Conservation (phyloP, 2,113 vertebrate species). For the Epinephelus fuscoguttatus region DNA sequence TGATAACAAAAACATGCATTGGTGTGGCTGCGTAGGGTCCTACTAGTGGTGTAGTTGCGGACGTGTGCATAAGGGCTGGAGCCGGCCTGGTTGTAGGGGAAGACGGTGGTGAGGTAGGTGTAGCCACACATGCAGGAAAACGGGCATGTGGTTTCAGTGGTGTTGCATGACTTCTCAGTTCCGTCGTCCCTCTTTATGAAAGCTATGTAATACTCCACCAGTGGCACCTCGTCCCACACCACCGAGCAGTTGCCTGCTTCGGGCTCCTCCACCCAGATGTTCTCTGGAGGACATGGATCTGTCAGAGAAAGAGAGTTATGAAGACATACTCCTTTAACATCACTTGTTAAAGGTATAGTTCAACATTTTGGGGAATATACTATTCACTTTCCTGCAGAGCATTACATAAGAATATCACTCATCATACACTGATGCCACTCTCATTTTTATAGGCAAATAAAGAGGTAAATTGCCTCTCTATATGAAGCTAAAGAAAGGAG, state of each 20-base stretch:
- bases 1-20: background rate
- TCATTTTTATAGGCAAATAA: too few species aligned
- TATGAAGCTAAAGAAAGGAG: too few species aligned
- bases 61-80: conserved; percentile 87
- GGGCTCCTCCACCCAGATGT: conserved; percentile 85
- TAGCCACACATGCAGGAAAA: conserved; percentile 91
- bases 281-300: conserved; percentile 91
- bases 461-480: too few species aligned
- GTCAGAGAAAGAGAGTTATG: conserved; percentile 1
- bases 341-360: background rate
- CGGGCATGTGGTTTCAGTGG: conserved; percentile 85
- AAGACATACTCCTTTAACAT: too few species aligned
- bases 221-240: conserved; percentile 82
- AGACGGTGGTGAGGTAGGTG: conserved; percentile 91
- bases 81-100: conserved; percentile 91
- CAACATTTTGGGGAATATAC: conserved; percentile 7
- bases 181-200: conserved; percentile 94
- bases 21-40: conserved; percentile 50
- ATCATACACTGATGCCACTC: too few species aligned
- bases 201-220: conserved; percentile 88
- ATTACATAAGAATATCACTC: too few species aligned
- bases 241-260: conserved; percentile 86
- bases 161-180: conserved; percentile 90
- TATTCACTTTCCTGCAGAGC: background rate
- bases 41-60: conserved; percentile 92